Base-by-base conservation (phyloP, 2,888 invertebrate genomes). In the Orthosia gracilis region DNA sequence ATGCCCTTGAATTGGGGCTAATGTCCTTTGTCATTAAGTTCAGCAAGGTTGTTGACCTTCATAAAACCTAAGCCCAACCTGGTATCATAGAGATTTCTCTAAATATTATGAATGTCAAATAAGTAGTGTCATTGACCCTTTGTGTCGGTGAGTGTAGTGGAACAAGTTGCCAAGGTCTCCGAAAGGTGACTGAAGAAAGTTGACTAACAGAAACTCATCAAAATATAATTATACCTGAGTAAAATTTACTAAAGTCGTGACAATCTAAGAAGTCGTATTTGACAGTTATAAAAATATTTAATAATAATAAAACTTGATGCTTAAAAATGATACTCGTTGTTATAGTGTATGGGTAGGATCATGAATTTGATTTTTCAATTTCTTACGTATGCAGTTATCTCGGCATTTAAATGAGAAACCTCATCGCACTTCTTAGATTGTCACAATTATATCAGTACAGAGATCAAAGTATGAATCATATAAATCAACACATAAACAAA, bases 91-190 rank as follows among this genome's bases (percentile, higher is more conserved):
- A 18, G 15, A 59, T 61, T 31, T 69, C 23, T 54, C 50, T 61
- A 62, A 66, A 69, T 52, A 69, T 80, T 54, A 67, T 26, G 58
- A 67, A 64, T 47, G 58, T 50, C 55, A 31, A 45, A 18, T 71
- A 70, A 31, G 45, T 50, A 49, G 77, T 69, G 80, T 78, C 82
- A 69, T 40, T 77, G 78, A 82, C 62, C 82, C 69, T 62, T 68
- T 13, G 68, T 40, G 21, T 26, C 13, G 13, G 67, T 61, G 50
- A 57, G 58, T 50, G 69, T 67, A 23, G 52, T 55, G 13, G n/a
- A 62, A 54, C 13, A 80, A 66, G 49, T 69, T 55, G 50, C 62
- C 58, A 67, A 82, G 67, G 83, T 76, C 73, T 76, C 65, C 12
- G 18, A 72, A 75, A 78, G 68, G 26, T 66, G 52, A 69, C 65